A percentile compares a stretch with the other conserved stretches of the same genome.
phyloP scores from a whole-genome alignment of 2,113 vertebrate species.

The Patagioenas fasciata region DNA sequence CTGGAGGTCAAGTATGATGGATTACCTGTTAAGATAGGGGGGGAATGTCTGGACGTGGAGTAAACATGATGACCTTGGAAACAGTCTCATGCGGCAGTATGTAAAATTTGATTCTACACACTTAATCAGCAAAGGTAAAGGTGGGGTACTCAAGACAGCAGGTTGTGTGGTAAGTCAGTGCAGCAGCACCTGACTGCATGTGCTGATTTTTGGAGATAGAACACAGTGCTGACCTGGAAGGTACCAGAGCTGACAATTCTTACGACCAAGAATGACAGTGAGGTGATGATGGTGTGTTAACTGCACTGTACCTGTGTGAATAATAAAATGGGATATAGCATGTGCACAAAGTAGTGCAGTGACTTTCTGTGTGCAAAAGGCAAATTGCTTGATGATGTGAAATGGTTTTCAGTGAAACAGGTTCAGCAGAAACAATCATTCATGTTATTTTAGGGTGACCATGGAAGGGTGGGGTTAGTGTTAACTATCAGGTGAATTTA shows the following conservation, averaged over 20 bases:
- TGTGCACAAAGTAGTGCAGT: neutral
- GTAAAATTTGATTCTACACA: neutral
- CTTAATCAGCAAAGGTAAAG: neutral
- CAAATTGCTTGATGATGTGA: neutral
- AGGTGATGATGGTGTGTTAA: neutral
- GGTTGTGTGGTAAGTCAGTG: neutral
- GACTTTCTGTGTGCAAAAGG: neutral
- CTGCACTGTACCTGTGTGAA: neutral
- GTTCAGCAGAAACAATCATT: neutral
- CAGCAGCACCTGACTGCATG: neutral
- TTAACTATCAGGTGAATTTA: neutral
- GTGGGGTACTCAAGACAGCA: neutral
- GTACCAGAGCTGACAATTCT: neutral
- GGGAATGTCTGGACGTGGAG: neutral
- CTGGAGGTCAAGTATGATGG: neutral
- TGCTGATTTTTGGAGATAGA: neutral
- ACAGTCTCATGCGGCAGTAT: neutral
- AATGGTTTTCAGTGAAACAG: neutral
- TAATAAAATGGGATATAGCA: neutral
- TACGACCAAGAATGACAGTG: neutral
- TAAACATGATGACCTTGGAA: neutral
- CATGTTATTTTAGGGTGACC: neutral
- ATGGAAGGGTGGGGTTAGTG: neutral
- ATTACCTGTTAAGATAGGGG: neutral
- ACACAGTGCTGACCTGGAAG: neutral